Evolutionary conservation across 2,113 vertebrate genomes (phyloP).

Genomic region (Erythrolamprus reginae): DNA sequence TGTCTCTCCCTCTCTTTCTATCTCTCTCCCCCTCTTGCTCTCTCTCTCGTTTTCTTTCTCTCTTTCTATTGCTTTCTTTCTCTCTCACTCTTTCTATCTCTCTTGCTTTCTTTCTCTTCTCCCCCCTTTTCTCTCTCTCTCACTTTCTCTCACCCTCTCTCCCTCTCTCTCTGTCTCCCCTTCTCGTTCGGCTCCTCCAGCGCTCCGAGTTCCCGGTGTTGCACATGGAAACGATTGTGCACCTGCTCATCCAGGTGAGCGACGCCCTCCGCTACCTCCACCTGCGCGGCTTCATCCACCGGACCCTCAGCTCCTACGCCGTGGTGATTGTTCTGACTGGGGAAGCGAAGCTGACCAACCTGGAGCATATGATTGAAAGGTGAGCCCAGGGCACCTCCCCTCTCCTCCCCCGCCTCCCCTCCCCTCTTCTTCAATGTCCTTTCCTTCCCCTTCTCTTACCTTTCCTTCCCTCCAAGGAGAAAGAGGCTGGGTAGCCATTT

Average conservation of each 20-base stretch:
- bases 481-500: too few species aligned
- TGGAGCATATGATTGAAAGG: conserved; percentile 76
- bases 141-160: too few species aligned
- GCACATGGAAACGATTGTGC: conserved; percentile 62
- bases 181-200: conserved; percentile 33
- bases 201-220: conserved; percentile 68
- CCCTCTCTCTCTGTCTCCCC: not conserved
- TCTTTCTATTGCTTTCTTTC: too few species aligned
- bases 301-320: conserved; percentile 69
- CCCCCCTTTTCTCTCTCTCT: too few species aligned
- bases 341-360: conserved; percentile 71
- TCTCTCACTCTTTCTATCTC: too few species aligned
- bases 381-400: not conserved
- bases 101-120: too few species aligned
- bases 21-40: too few species aligned
- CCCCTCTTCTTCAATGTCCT: fast-evolving
- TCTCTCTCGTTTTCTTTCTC: too few species aligned
- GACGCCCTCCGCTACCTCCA: conserved; percentile 70
- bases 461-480: not conserved
- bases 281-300: conserved; percentile 64
- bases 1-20: too few species aligned
- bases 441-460: too few species aligned
- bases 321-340: conserved; percentile 64
- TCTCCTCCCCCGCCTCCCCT: too few species aligned
- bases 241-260: conserved; percentile 63